Conservation (phyloP, 1,140 invertebrate species). For the Heliconius congener region DNA sequence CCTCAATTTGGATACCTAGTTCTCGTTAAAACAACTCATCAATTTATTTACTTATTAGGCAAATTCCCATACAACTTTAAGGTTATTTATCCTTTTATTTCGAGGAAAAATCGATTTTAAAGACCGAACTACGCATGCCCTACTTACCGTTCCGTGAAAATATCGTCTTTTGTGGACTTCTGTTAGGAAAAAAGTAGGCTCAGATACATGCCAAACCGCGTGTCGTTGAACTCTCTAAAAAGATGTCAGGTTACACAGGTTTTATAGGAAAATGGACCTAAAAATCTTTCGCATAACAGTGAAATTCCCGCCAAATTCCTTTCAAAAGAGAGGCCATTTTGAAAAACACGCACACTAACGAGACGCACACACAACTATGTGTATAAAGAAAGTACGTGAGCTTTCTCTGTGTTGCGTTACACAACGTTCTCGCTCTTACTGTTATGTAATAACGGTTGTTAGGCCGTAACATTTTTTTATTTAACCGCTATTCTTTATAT, state of each 20-base stretch:
- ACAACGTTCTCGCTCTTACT: constrained; percentile 72
- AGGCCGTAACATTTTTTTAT: constrained; percentile 74
- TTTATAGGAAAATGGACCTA: constrained; percentile 54
- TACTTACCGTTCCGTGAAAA: constrained; percentile 69
- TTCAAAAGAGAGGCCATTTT: constrained; percentile 66
- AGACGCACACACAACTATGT: constrained; percentile 56
- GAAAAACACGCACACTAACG: constrained; percentile 57
- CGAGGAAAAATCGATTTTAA: constrained; percentile 65
- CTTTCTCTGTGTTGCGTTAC: constrained; percentile 78
- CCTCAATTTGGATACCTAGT: constrained; percentile 64
- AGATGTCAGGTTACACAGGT: constrained; percentile 50
- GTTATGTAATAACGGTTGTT: constrained; percentile 80
- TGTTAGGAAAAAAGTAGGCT: constrained; percentile 70
- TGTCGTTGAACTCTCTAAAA: constrained; percentile 77
- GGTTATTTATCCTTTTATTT: constrained; percentile 54
- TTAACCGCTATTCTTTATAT: constrained; percentile 53
- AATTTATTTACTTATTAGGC: constrained; percentile 30
- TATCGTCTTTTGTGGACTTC: constrained; percentile 69
- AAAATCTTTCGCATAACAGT: constrained; percentile 36
- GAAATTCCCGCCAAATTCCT: constrained; percentile 47
- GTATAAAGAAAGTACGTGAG: constrained; percentile 77
- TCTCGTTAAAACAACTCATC: constrained; percentile 56
- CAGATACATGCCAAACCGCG: constrained; percentile 73
- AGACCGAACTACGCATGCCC: constrained; percentile 61
- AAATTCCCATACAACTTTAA: constrained; percentile 46